phyloP scores from a whole-genome alignment of 2,888 invertebrate genomes.

The Leucoma salicis region DNA sequence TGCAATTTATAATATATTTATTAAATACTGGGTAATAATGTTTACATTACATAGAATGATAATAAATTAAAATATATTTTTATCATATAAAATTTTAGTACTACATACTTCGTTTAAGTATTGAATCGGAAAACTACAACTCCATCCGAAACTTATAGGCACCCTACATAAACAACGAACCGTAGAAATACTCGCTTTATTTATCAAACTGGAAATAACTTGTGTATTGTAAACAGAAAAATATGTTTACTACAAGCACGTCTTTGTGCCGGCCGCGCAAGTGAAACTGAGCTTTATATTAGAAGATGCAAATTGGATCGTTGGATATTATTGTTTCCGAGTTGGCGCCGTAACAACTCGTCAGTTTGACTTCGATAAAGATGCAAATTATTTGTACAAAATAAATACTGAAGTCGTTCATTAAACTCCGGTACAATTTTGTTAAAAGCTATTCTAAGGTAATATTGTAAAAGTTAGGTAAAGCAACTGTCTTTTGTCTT shows the following conservation, averaged over 20 bases:
- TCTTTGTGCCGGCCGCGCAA: slow-evolving; percentile 29
- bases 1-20: no score
- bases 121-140: no score
- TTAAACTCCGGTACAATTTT: no score
- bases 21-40: no score
- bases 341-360: slow-evolving; percentile 2
- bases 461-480: no score
- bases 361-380: slow-evolving; percentile 5
- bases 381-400: slow-evolving; percentile 4
- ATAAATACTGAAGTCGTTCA: no score
- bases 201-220: slow-evolving; percentile 42
- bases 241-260: slow-evolving; percentile 53
- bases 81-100: no score
- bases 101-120: no score
- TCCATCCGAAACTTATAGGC: slow-evolving; percentile 2
- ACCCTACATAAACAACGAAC: slow-evolving; percentile 28
- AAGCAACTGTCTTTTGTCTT: no score
- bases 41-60: no score
- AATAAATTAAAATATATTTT: no score
- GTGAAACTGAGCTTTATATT: slow-evolving; percentile 27
- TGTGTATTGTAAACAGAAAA: slow-evolving; percentile 47
- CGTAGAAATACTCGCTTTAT: slow-evolving; percentile 35
- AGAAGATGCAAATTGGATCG: slow-evolving; percentile 29
- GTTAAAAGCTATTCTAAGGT: no score
- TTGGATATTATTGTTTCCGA: slow-evolving; percentile 16